These are phyloP conservation scores for Tethya wilhelma DNA, from an alignment of 37 sponge, comb jelly and placozoan species.

Conservation along the genomic window DNA sequence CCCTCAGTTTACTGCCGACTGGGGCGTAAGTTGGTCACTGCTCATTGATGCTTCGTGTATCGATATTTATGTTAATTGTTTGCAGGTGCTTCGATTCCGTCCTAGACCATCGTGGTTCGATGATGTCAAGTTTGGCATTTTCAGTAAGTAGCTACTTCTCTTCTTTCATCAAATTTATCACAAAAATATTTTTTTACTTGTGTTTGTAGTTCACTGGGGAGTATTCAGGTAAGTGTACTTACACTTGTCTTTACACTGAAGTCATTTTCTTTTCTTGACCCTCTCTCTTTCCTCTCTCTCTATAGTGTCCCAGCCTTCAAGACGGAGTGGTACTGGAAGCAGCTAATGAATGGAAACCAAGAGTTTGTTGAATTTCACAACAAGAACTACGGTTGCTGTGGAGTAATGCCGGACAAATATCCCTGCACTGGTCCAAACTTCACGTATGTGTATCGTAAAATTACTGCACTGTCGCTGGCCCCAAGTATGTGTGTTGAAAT, in stretches of 20 bases:
- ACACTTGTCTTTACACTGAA: background rate
- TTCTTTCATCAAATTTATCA: background rate
- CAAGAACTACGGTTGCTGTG: slow-evolving; percentile 72
- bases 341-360: slow-evolving; percentile 48
- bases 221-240: slow-evolving; percentile 43
- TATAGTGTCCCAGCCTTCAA: slow-evolving; percentile 70
- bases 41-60: background rate
- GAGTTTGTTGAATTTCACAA: slow-evolving; percentile 74
- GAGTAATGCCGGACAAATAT: slow-evolving; percentile 69
- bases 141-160: slow-evolving; percentile 26
- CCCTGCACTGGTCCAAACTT: slow-evolving; percentile 63
- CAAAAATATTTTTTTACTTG: background rate
- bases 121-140: slow-evolving; percentile 84
- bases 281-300: slow-evolving; percentile 10
- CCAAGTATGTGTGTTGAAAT: background rate
- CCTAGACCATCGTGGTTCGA: slow-evolving; percentile 79
- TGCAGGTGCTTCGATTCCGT: slow-evolving; percentile 62
- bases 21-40: slow-evolving; percentile 43
- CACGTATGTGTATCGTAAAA: slow-evolving; percentile 22
- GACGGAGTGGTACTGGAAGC: slow-evolving; percentile 80
- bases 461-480: background rate
- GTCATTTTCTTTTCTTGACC: background rate
- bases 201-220: slow-evolving; percentile 64
- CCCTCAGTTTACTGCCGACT: slow-evolving; percentile 44
- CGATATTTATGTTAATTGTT: background rate